Evolutionary conservation across 2,113 vertebrate genomes (phyloP), one percentile per base, ranked within the genome.

Genomic region (Megaceryle torquata): DNA sequence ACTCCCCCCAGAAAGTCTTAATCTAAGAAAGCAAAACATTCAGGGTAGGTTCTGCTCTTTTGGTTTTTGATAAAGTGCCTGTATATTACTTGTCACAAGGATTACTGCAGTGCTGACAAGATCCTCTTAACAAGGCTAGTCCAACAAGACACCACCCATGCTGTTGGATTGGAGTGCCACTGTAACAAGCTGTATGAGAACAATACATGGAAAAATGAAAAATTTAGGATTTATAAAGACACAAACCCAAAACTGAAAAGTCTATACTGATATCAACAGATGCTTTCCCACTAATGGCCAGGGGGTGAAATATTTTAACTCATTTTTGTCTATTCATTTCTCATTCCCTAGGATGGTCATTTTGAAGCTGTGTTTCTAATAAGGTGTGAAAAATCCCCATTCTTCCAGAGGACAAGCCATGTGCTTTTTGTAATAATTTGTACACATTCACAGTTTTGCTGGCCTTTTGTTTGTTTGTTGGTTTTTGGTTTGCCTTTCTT

Each of bases 1-100:
- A 54, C 37, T 70, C 46, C 33, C 37, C 39, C 48, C 8, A 24
- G 46, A 46, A 77, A n/a, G 48, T 46, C 64, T 95, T 80, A 67
- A 60, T 39, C 48, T 86, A 83, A 41, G 68, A 75, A 86, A 94
- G 68, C 43, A 77, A 88, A 91, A 50, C 7, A 63, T 74, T 74
- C 2, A 4, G 15, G 14, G 19, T 56, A 64, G 26, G 41, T 31
- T 82, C 35, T 88, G 25, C 18, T 20, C 6, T 31, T 43, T 51
- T 74, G 33, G 12, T 85, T 13, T 4, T 43, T 43, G 31, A 19
- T 3, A 14, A 71, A 37, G n/a, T 33, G 9, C 51, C 71, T 78
- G 50, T 18, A 69, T 11, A 17, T 29, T 59, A 37, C 22, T 60
- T 80, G 29, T 54, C 29, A 54, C 64, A 80, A 54, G 43, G 59